Evolutionary conservation across 2,888 invertebrate species (phyloP), one percentile per base, ranked within the genome.

Genomic region (Nymphalis polychloros): DNA sequence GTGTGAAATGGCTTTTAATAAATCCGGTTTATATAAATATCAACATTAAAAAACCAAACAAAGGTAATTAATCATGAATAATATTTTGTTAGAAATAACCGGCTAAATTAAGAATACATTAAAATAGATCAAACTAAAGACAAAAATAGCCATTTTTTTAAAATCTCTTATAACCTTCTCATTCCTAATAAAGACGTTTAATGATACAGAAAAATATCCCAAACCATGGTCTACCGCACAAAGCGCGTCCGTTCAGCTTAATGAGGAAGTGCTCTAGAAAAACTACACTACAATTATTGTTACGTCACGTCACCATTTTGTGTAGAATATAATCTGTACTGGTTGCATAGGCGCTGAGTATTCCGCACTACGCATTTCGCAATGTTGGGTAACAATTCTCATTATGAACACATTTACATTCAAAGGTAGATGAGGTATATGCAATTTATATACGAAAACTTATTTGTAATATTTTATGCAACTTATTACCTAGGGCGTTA

Each of bases 231-330:
- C 65, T 74, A 70, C 71, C 65, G 72, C 72, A 82, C 80, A 86
- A 84, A 83, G 81, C 65, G 79, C 76, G 80, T 79, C 81, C 81
- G 84, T 80, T 80, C 82, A 79, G 77, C 85, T 85, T 89, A 91
- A 92, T 89, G 86, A 91, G 91, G 91, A 91, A 92, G 85, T 87
- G 90, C 85, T 89, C 91, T 84, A 92, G 85, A 90, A 90, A 88
- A 87, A 85, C 84, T 80, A 81, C 79, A 78, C 76, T 76, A 79
- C 83, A 83, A 86, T 88, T 87, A 86, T 84, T 79, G 81, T 89
- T 87, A 85, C 83, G 81, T 84, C 88, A 88, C 83, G 75, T 76
- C 77, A 79, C 77, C 74, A 73, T 77, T 79, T 73, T 67, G 53
- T 64, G 61, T 61, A 75, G 67, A 77, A 79, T 77, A 76, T 80